Conservation (phyloP, 2,888 invertebrate genomes). For the Glyphotaelius pellucidus region DNA sequence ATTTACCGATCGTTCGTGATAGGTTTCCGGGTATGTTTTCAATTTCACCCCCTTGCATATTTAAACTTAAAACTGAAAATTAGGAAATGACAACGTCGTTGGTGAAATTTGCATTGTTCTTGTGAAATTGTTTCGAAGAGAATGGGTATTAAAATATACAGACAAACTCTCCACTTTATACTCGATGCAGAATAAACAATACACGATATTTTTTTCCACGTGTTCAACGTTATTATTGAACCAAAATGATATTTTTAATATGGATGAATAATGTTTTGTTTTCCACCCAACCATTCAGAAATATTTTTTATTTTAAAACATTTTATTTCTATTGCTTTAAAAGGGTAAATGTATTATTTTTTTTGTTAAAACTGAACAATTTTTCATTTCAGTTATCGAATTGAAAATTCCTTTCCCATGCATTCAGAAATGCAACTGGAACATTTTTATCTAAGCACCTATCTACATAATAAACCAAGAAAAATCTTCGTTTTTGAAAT, state of each 20-base stretch:
- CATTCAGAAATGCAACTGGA: neutral
- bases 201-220: neutral
- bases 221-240: neutral
- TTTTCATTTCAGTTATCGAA: neutral
- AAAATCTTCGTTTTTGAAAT: neutral
- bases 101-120: neutral
- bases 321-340: neutral
- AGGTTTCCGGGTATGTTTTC: neutral
- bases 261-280: too few relatives aligned
- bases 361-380: neutral
- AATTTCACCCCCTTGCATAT: neutral
- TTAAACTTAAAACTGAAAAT: too few relatives aligned
- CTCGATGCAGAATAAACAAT: neutral
- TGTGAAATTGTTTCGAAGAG: neutral
- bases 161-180: neutral
- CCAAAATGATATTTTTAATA: neutral
- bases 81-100: neutral
- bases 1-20: too few relatives aligned
- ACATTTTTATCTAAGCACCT: neutral
- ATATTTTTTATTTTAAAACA: neutral
- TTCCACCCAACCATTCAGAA: neutral
- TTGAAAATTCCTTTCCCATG: neutral
- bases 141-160: neutral
- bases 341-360: neutral
- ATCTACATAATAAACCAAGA: neutral